Evolutionary conservation across 92 coral and sea anemone species (phyloP).

Genomic region (Metridium senile): DNA sequence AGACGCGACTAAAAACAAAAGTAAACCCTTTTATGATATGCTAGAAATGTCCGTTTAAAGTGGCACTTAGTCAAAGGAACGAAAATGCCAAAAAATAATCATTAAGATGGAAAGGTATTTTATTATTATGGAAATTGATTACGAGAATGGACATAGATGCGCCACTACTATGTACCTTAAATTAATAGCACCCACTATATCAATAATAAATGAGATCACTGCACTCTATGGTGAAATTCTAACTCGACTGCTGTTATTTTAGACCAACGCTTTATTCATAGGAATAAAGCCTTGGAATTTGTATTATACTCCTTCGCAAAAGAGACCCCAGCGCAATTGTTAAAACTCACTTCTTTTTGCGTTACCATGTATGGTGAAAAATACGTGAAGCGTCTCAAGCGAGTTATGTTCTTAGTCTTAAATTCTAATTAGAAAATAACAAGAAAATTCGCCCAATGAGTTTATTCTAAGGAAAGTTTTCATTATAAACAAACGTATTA

Average conservation of each 20-base stretch:
- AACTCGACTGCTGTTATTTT: constrained; percentile 8
- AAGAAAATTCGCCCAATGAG: not conserved
- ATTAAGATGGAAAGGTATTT: too few relatives aligned
- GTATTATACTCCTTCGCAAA: not conserved
- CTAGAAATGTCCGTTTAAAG: too few relatives aligned
- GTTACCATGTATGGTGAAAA: too few relatives aligned
- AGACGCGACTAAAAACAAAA: too few relatives aligned
- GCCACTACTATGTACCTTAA: not conserved
- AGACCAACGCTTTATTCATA: not conserved
- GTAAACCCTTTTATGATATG: too few relatives aligned
- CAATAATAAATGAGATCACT: constrained; percentile 2
- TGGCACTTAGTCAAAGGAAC: not conserved
- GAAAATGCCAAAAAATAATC: not conserved
- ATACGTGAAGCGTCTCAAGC: not conserved
- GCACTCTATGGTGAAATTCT: constrained; percentile 12
- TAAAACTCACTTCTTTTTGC: not conserved
- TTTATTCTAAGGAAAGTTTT: not conserved
- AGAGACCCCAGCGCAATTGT: not conserved
- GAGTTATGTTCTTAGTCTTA: not conserved
- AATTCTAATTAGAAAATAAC: constrained; percentile 1
- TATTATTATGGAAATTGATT: too few relatives aligned
- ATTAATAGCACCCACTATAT: not conserved
- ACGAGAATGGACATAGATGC: too few relatives aligned
- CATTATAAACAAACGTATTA: not conserved
- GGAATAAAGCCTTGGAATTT: not conserved